Base-by-base conservation (phyloP, 1,140 invertebrate genomes). In the Leguminivora glycinivorella region DNA sequence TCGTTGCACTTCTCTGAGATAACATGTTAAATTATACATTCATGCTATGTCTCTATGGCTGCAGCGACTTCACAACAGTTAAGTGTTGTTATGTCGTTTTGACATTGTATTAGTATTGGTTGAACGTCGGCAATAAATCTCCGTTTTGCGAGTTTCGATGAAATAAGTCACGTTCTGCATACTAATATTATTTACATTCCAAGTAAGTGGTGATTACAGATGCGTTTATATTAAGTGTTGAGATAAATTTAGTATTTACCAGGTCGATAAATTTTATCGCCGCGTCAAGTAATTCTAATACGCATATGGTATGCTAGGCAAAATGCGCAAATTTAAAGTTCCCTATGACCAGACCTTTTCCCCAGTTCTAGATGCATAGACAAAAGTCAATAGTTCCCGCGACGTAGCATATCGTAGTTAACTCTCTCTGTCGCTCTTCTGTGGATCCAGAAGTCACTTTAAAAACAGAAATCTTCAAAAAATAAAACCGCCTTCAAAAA, bases 181-280 rank as follows among this genome's bases (percentile, higher is more conserved):
- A 60, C 14, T 60, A 60, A 60, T 60, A 29, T 60, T 60, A 60
- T 26, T 60, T 60, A 60, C 58, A 63, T 29, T 63, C 58, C 26
- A 63, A 43, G 47, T 52, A 52, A 52, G 19, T 52, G 47, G 19
- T n/a, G 47, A 52, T 52, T 52, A 52, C 47, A 22, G 47, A 52
- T 52, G 47, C 47, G 47, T 19, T 52, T 52, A 19, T 52, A 47
- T 52, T 52, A 52, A 52, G 47, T 52, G 6, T 22, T 6, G 19
- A 22, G 17, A 52, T 22, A 19, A 22, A 22, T 52, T 52, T 52
- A 22, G 47, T 52, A 43, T 5, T 17, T 43, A 52, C 19, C 47
- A 22, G 17, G 19, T 47, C 9, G 6, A 52, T 19, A 22, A 19
- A 47, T 47, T 2, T 17, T 47, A 47, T 47, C 6, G 12, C 12